Conservation (phyloP, 2,797 vertebrate genomes). For the Myiothlypis coronata region DNA sequence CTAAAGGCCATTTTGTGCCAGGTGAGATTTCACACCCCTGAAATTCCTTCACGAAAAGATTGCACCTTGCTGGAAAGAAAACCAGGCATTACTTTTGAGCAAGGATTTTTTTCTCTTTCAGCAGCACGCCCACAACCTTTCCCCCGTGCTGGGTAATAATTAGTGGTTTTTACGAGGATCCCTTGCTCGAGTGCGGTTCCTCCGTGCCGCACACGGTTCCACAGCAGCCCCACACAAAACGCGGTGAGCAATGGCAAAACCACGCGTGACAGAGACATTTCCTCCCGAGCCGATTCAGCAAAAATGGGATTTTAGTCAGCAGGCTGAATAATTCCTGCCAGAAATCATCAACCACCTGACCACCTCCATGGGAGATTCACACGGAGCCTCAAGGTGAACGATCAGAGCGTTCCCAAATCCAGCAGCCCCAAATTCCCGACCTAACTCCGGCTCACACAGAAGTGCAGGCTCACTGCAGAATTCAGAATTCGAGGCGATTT, state of each 20-base stretch:
- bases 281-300: not conserved
- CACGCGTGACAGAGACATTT: fast-evolving
- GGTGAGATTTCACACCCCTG: not conserved
- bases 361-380: fast-evolving
- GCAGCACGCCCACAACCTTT: not conserved
- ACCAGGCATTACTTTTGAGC: not conserved
- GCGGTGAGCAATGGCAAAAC: not conserved
- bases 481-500: not conserved
- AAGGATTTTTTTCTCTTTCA: not conserved
- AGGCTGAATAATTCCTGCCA: not conserved
- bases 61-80: not conserved
- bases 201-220: not conserved
- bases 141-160: not conserved
- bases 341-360: not conserved
- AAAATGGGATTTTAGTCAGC: not conserved
- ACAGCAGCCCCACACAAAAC: not conserved
- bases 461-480: fast-evolving
- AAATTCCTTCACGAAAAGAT: not conserved
- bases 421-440: fast-evolving
- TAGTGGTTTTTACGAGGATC: slow-evolving; percentile 27
- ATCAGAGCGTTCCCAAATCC: not conserved
- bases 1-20: not conserved
- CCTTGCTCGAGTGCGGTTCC: not conserved
- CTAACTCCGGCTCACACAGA: fast-evolving
- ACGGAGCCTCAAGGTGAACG: not conserved